Conservation (phyloP, 2,888 invertebrate species). For the Koerneria pararmatus region DNA sequence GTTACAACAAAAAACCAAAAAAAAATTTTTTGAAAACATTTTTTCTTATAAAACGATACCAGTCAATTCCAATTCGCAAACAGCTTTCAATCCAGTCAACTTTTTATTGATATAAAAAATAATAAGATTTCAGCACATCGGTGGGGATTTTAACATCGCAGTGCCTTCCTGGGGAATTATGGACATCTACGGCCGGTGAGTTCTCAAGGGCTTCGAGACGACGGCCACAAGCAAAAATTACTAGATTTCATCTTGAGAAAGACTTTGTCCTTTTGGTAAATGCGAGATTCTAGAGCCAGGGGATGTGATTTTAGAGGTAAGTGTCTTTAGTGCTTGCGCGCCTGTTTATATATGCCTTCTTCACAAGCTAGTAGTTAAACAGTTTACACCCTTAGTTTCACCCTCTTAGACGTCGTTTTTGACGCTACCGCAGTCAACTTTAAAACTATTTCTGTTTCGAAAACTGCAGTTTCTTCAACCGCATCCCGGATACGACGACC, state of each 20-base stretch:
- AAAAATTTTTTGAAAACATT: too few relatives aligned
- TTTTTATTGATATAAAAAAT: not conserved
- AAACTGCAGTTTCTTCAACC: conserved; percentile 22
- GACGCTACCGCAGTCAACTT: too few relatives aligned
- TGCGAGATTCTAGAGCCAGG: too few relatives aligned
- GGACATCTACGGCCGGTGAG: conserved; percentile 46
- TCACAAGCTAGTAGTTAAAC: too few relatives aligned
- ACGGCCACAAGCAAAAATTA: not conserved
- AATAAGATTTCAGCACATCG: conserved; percentile 45
- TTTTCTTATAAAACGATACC: not conserved
- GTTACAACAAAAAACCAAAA: too few relatives aligned
- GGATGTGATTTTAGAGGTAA: too few relatives aligned
- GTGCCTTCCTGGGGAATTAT: conserved; percentile 49
- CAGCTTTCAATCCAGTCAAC: not conserved
- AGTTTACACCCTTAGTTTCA: too few relatives aligned
- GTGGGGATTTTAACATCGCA: conserved; percentile 49
- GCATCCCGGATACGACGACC: conserved; percentile 40
- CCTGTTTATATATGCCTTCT: too few relatives aligned
- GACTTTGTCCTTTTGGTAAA: not conserved
- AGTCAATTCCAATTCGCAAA: not conserved
- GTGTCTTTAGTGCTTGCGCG: too few relatives aligned
- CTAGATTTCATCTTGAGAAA: not conserved
- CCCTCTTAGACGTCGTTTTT: too few relatives aligned
- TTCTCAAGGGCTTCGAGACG: conserved; percentile 36
- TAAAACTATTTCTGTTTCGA: too few relatives aligned